Evolutionary conservation across 1,140 invertebrate genomes (phyloP), one percentile per base, ranked within the genome.

Genomic region (Phymorhynchus buccinoides): DNA sequence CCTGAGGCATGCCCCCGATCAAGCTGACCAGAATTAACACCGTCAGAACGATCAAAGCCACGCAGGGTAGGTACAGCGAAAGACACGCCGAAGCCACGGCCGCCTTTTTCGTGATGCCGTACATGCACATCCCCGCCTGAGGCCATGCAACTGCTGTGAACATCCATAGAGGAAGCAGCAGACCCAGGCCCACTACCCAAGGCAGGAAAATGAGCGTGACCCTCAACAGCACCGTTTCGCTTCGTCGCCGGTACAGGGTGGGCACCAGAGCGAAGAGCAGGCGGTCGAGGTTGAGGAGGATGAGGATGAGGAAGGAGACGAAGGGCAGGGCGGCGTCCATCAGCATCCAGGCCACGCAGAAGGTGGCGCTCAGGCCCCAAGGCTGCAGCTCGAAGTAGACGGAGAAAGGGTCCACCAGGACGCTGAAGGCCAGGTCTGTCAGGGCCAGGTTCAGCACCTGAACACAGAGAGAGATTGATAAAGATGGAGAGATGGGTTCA

Each of bases 331-430:
- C 62, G 27, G 79, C 84, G 68, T 88, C 87, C n/a, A 86, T 62
- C n/a, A 88, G 75, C 85, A 88, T 86, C 85, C 85, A 88, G 1
- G 85, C 85, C 80, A 86, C 85, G 44, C 87, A 88, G 80, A 88
- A 85, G 32, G 12, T 32, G 37, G 56, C 42, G 37, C 83, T 84
- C 12, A 88, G 42, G 2, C 30, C 0, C 87, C 87, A 88, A 14
- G 83, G 73, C 62, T 83, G 80, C 41, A 88, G 66, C 41, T 88
- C 85, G 80, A 75, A 84, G 71, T 88, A 88, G 0, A 86, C 77
- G 12, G 85, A 86, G 37, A 88, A 84, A 7, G 84, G 84, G 66
- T 88, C 87, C 2, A 88, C 87, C 39, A 83, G 37, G 9, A 85
- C 62, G 71, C 86, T 78, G 62, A 78, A 86, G 42, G 78, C 44